phyloP scores from a whole-genome alignment of 1,140 invertebrate genomes.

The Scaptomyza pallida region DNA sequence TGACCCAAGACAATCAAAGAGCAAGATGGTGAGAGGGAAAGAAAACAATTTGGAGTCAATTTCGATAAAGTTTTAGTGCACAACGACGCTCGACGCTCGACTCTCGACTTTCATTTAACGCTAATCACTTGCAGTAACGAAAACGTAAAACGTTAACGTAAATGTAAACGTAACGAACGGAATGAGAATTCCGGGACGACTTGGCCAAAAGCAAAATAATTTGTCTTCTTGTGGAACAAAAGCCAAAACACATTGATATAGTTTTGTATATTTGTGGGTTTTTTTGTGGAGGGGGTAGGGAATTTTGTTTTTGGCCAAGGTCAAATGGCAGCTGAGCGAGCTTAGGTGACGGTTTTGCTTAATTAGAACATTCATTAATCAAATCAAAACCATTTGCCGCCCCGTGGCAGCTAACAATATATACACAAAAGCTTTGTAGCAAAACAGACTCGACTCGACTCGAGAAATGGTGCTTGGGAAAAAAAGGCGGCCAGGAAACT shows the following conservation, averaged over 20 bases:
- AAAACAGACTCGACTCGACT: constrained; percentile 18
- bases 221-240: constrained; percentile 68
- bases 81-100: constrained; percentile 2
- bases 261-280: constrained; percentile 1
- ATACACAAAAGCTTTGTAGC: constrained; percentile 3
- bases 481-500: constrained; percentile 59
- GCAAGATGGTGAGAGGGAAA: background rate
- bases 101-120: constrained; percentile 71
- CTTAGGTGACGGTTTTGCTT: constrained; percentile 83
- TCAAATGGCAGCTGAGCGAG: constrained; percentile 64
- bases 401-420: constrained; percentile 41
- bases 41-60: constrained; percentile 74
- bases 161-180: constrained; percentile 38
- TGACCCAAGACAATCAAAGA: constrained; percentile 54
- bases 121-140: constrained; percentile 80
- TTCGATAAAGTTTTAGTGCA: constrained; percentile 77
- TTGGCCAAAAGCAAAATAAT: constrained; percentile 75
- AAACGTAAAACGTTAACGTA: constrained; percentile 23
- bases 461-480: constrained; percentile 22
- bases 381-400: constrained; percentile 83
- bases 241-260: constrained; percentile 18
- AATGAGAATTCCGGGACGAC: constrained; percentile 42
- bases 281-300: background rate
- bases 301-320: constrained; percentile 75
- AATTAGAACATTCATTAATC: constrained; percentile 84